Percentiles rank a stretch among this genome's conserved stretches.
These are phyloP conservation scores for Neria commutata DNA, from an alignment of 2,888 invertebrate species.

Conservation along the genomic window DNA sequence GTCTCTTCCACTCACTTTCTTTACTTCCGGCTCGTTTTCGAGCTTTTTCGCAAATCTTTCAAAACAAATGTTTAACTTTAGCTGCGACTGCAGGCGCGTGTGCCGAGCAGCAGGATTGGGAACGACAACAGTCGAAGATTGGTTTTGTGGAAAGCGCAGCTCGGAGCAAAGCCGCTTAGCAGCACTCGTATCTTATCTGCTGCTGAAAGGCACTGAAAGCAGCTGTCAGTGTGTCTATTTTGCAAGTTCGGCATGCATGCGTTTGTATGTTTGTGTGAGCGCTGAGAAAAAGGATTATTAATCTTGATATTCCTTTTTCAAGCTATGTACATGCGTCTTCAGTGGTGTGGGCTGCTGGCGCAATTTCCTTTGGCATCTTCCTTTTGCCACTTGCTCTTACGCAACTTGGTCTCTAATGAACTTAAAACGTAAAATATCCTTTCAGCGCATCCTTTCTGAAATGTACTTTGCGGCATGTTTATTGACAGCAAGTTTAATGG, in stretches of 20 bases:
- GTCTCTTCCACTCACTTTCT: neutral
- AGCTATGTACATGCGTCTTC: neutral
- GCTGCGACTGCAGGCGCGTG: neutral
- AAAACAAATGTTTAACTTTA: conserved; percentile 1
- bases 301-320: neutral
- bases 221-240: conserved; percentile 8
- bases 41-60: neutral
- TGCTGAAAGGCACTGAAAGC: conserved; percentile 2
- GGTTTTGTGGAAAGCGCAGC: too few species aligned
- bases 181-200: neutral
- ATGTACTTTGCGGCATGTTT: too few species aligned
- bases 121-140: too few species aligned
- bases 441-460: too few species aligned
- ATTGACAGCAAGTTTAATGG: too few species aligned
- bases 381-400: neutral
- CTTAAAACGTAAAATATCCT: neutral
- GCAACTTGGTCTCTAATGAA: neutral
- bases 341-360: neutral
- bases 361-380: neutral
- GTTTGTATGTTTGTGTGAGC: neutral
- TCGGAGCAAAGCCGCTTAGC: conserved; percentile 1
- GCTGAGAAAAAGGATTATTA: conserved; percentile 2
- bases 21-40: neutral
- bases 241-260: too few species aligned
- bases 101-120: neutral